Conservation (phyloP, 2,113 vertebrate species). For the Aramus guarauna region DNA sequence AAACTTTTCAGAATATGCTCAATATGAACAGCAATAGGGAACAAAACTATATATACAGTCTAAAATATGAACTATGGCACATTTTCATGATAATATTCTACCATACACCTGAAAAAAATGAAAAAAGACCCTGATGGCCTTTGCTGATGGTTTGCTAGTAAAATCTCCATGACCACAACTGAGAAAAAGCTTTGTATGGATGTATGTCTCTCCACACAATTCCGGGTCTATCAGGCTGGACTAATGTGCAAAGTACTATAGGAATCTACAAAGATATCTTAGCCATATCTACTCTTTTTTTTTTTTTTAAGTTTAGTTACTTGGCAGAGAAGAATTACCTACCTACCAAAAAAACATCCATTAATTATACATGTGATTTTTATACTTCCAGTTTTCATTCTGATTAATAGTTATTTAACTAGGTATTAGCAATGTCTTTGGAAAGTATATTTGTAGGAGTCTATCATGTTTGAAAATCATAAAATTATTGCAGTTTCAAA, state of each 20-base stretch:
- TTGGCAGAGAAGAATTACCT: neutral
- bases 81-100: neutral
- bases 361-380: neutral
- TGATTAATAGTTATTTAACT: neutral
- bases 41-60: neutral
- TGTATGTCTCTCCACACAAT: accelerated
- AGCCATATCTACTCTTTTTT: neutral
- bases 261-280: neutral
- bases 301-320: neutral
- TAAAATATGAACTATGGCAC: neutral
- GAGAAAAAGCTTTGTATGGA: neutral
- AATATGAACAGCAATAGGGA: neutral
- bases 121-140: accelerated
- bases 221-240: neutral
- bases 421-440: neutral
- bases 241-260: neutral
- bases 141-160: neutral
- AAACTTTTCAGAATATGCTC: neutral
- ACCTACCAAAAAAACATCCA: neutral
- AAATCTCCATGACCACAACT: accelerated
- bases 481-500: neutral
- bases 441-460: neutral
- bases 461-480: neutral
- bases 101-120: neutral
- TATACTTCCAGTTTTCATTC: neutral